Percentiles rank a stretch among this genome's conserved stretches.
phyloP scores from a whole-genome alignment of 2,797 vertebrate species.

The Anniella stebbinsi region DNA sequence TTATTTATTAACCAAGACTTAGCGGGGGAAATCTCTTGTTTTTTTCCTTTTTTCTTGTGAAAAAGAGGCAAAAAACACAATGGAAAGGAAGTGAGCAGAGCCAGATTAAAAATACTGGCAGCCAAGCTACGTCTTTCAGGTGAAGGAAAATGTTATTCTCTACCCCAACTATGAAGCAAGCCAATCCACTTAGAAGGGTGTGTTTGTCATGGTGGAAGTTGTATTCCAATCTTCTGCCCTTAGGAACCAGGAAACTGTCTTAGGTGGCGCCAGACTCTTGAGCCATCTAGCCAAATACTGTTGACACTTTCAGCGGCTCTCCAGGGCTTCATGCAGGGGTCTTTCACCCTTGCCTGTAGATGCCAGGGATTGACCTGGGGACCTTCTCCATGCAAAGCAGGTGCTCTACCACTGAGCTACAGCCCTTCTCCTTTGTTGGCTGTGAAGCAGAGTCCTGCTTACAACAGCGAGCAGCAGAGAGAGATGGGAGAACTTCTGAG shows the following conservation, averaged over 20 bases:
- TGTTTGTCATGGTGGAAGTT: too few species aligned
- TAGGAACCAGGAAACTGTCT: too few species aligned
- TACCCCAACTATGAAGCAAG: not conserved
- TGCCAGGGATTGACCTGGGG: too few species aligned
- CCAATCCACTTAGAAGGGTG: not conserved
- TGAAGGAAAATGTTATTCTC: too few species aligned
- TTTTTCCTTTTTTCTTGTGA: not conserved
- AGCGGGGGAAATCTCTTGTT: not conserved
- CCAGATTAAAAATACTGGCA: not conserved
- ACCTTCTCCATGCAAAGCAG: not conserved
- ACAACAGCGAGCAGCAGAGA: not conserved
- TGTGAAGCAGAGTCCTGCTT: not conserved
- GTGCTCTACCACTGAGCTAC: too few species aligned
- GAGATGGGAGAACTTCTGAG: too few species aligned
- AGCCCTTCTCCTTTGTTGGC: not conserved
- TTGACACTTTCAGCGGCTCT: too few species aligned
- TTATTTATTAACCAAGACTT: constrained; percentile 17
- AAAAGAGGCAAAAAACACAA: not conserved
- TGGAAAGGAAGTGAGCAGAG: not conserved
- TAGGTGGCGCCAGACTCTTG: too few species aligned
- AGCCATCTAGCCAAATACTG: too few species aligned
- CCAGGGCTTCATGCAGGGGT: too few species aligned
- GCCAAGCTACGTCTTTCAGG: not conserved
- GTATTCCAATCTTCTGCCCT: not conserved
- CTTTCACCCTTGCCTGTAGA: too few species aligned